These are phyloP conservation scores for Epsilonema sp. DNA, from an alignment of 2,888 invertebrate genomes.

Conservation along the genomic window DNA sequence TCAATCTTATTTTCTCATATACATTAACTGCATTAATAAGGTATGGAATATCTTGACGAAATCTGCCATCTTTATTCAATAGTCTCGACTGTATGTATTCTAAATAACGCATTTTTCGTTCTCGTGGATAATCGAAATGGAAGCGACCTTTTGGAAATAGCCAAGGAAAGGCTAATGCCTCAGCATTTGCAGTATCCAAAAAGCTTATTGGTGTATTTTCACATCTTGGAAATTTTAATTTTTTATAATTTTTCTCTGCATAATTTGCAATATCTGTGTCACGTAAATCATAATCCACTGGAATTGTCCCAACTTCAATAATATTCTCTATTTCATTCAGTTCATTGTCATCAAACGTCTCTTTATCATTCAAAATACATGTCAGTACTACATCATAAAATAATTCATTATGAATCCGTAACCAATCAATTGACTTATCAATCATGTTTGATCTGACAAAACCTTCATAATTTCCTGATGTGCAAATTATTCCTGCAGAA, in stretches of 20 bases:
- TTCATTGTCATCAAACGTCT: too few species aligned
- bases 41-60: neutral
- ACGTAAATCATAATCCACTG: neutral
- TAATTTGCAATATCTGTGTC: neutral
- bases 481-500: too few species aligned
- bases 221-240: neutral
- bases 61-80: neutral
- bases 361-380: too few species aligned
- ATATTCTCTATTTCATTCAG: too few species aligned
- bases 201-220: neutral
- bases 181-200: neutral
- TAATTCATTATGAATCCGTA: too few species aligned
- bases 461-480: too few species aligned
- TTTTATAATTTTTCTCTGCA: neutral
- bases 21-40: neutral
- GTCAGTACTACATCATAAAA: too few species aligned
- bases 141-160: neutral
- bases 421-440: too few species aligned
- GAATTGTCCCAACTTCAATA: neutral
- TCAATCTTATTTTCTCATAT: neutral
- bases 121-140: neutral
- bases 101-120: neutral
- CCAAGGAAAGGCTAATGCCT: neutral
- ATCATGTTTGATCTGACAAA: too few species aligned
- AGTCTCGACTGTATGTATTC: neutral